Percentiles rank a stretch among this genome's conserved stretches.
Evolutionary conservation across 2,113 vertebrate species (phyloP).

Genomic region (Gracilinanus agilis): DNA sequence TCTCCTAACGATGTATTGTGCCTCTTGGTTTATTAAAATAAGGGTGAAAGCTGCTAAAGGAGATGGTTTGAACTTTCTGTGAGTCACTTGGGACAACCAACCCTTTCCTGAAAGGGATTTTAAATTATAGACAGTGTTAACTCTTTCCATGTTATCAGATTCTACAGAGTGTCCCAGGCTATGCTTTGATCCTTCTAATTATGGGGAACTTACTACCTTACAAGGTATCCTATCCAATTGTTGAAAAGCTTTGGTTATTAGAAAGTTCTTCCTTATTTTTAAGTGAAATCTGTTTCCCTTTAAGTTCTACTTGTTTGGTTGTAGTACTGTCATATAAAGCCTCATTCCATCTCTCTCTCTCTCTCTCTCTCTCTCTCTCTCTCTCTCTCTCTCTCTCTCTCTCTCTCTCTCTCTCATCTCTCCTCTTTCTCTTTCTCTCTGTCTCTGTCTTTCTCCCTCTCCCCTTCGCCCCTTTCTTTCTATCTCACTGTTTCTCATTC

Average conservation of each 20-base stretch:
- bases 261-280: not conserved
- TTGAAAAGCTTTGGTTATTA: not conserved
- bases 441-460: too few species aligned
- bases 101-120: not conserved
- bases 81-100: not conserved
- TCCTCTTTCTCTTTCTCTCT: too few species aligned
- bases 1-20: not conserved
- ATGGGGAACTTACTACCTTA: not conserved
- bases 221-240: not conserved
- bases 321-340: not conserved
- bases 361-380: too few species aligned
- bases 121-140: not conserved
- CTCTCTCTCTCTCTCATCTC: too few species aligned
- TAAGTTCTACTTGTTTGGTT: not conserved
- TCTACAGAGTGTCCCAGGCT: not conserved
- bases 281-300: not conserved
- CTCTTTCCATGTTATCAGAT: not conserved
- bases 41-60: not conserved
- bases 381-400: too few species aligned
- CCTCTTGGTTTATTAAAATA: not conserved
- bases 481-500: not conserved
- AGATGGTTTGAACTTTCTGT: not conserved
- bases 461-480: too few species aligned
- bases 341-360: too few species aligned
- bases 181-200: not conserved